Base-by-base conservation (phyloP, 2,888 invertebrate species). In the Pseudococcus longispinus region DNA sequence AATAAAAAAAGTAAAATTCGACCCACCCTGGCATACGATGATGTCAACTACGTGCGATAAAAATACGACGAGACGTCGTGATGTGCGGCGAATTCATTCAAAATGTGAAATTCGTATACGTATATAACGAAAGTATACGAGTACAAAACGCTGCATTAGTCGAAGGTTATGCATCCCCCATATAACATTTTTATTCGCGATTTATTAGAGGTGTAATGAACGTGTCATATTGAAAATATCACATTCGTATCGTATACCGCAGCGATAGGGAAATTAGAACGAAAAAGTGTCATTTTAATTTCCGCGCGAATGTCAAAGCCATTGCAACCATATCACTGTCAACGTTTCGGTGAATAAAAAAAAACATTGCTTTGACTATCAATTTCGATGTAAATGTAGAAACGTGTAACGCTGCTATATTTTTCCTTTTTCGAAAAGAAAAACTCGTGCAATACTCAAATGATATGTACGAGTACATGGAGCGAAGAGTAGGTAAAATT, bases 211-310 rank as follows among this genome's bases (percentile, higher is more conserved):
- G 51, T 51, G 83, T 83, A 83, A 83, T 83, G 83, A 83, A 83
- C 18, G 37, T 83, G 83, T 83, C 83, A 83, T 44, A n/a, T 46
- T 44, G 51, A 37, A 85, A 77, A 51, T 74, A 77, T n/a, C 26
- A 32, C n/a, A 32, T n/a, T 46, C 77, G 70, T 77, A n/a, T 44
- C 44, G 29, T 60, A 26, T 85, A 42, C 42, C 85, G 13, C 23
- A 65, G 74, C 46, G 85, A 85, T 85, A 85, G 85, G 85, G 85
- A 85, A 85, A 85, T 85, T 85, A 85, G 74, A 85, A 44, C 51
- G 85, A 85, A 85, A 85, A 85, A 85, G 51, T 85, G 85, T 85
- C 85, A 85, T 85, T 85, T 85, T 85, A 85, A 85, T 85, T 85
- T 85, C 85, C 85, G 85, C 46, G 29, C 77, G 26, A 44, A 29